These are phyloP conservation scores for Odocoileus virginianus DNA, from an alignment of 2,113 vertebrate genomes.

Conservation along the genomic window DNA sequence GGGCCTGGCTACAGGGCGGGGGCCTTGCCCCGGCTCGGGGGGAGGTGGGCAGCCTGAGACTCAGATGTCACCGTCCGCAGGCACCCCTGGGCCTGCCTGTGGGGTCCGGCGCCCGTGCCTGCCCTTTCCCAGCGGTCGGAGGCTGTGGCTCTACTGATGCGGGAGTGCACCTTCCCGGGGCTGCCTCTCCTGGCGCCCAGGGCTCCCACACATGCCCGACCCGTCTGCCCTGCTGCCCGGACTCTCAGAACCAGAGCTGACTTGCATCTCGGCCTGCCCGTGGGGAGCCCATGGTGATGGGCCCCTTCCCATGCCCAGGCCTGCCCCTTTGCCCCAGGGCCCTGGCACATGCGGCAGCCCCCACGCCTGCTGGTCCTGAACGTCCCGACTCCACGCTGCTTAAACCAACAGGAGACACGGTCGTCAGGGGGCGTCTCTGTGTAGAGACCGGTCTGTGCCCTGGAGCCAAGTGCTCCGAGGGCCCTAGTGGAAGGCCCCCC, in stretches of 20 bases:
- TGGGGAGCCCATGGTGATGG: neutral
- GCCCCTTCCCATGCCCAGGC: neutral
- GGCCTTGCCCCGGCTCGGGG: neutral
- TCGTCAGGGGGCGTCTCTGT: neutral
- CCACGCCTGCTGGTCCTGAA: neutral
- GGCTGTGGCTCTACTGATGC: neutral
- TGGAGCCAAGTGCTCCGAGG: neutral
- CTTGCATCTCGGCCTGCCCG: neutral
- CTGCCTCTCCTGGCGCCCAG: neutral
- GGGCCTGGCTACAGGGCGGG: neutral
- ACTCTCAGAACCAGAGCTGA: neutral
- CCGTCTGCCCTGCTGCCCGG: neutral
- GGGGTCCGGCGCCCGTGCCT: neutral
- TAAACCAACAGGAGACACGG: too few relatives aligned
- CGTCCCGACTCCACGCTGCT: neutral
- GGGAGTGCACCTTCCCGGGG: neutral
- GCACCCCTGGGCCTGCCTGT: neutral
- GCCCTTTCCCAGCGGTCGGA: neutral
- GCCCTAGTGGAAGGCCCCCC: neutral
- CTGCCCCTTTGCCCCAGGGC: neutral
- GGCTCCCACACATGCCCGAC: neutral
- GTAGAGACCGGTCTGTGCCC: neutral
- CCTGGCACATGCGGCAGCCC: neutral
- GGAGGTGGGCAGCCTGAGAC: neutral
- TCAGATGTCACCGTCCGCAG: accelerated